Conservation (phyloP, 2,797 vertebrate genomes). For the Odontamblyopus lacepedii region DNA sequence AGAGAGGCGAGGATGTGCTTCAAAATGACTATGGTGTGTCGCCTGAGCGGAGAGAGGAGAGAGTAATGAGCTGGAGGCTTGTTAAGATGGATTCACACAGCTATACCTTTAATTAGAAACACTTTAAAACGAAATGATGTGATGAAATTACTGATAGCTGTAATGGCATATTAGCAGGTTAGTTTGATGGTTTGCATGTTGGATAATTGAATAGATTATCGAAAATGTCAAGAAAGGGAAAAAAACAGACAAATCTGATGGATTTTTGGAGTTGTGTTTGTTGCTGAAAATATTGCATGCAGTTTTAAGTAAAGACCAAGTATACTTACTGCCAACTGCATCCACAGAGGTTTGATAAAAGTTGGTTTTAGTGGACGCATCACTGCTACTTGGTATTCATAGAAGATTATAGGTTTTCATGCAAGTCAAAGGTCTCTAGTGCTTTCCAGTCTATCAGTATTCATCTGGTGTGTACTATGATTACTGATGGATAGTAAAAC, state of each 20-base stretch:
- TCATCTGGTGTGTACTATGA: too few species aligned
- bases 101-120: conserved; percentile 2
- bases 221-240: background rate
- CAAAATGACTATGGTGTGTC: conserved; percentile 1
- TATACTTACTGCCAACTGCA: too few species aligned
- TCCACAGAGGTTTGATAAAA: too few species aligned
- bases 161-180: background rate
- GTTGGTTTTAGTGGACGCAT: too few species aligned
- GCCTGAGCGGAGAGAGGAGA: background rate
- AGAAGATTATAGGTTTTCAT: too few species aligned
- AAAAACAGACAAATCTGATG: background rate
- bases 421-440: too few species aligned
- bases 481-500: too few species aligned
- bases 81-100: background rate
- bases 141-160: background rate
- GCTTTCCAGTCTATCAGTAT: too few species aligned
- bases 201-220: background rate
- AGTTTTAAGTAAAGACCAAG: too few species aligned
- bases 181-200: background rate
- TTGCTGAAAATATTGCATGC: too few species aligned
- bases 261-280: too few species aligned
- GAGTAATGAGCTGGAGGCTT: conserved; percentile 4
- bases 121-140: background rate
- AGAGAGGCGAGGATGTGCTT: background rate
- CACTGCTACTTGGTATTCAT: too few species aligned